Base-by-base conservation (phyloP, 1,140 invertebrate genomes). In the Araneus ventricosus region DNA sequence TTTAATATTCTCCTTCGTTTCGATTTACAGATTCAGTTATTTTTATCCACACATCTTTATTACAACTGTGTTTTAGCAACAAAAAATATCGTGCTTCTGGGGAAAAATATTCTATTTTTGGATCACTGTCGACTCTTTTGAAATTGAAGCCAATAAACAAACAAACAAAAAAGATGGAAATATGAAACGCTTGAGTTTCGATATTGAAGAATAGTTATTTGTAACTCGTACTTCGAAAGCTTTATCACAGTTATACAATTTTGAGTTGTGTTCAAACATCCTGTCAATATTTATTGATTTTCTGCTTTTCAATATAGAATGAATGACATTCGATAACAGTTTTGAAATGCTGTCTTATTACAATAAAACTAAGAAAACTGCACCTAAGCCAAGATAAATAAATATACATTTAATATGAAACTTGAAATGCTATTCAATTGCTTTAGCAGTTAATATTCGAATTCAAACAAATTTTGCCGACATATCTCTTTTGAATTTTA, bases 1-100 rank as follows among this genome's bases (percentile, higher is more conserved):
- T 45, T 63, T 67, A 88, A 88, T 88, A 88, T 67, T 45, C 22
- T 34, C 17, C 70, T 30, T n/a, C 27, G 7, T 70, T n/a, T 30
- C 86, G 86, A 88, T 88, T 88, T 88, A 34, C 24, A 10, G 14
- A 88, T 88, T 88, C 27, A 2, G 34, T 88, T 88, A 67, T 88
- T 37, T 70, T 88, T 88, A 88, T 45, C 34, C 37, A n/a, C 20
- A 37, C 41, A 10, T 8, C 34, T 59, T 86, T 86, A 86, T 61
- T 59, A 30, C 45, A 61, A 27, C 30, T 57, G 52, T 61, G n/a
- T 61, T 61, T 86, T 59, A 22, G 14, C 4, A n/a, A 24, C 10
- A 52, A 14, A 37, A 8, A 14, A 85, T 14, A 39, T 4, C 0
- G 14, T 0, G 4, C 17, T 2, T 14, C 10, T 17, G 10, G 45